Evolutionary conservation across 2,888 invertebrate species (phyloP), one percentile per base, ranked within the genome.

Genomic region (Leptopilina myrica): DNA sequence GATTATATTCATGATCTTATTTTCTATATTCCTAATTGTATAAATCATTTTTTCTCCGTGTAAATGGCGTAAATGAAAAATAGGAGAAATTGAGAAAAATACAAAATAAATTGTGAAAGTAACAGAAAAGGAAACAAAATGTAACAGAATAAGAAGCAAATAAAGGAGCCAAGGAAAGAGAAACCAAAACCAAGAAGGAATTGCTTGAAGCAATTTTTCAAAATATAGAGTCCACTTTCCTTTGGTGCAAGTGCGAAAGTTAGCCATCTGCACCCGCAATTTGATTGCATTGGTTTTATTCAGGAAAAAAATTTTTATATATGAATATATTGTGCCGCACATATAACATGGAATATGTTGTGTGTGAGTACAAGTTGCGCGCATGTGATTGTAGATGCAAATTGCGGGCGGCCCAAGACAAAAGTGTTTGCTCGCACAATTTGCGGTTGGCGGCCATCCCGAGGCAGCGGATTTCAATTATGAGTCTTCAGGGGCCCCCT

Each of bases 391-490:
- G 84, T 83, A 84, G 88, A 90, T 89, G 89, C 87, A 89, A 89
- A 90, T 90, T 90, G 87, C 86, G 86, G 85, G 81, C 86, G 88
- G 85, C 82, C 81, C 85, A 84, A 89, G 89, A 90, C 89, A 90
- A 90, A 91, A 90, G 90, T 90, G 89, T 90, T 90, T 90, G 88
- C 89, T 88, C 86, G 88, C 84, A 86, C 88, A 88, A 90, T 90
- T 90, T 90, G 90, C 88, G 90, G 90, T 90, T 85, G 83, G 85
- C 78, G 86, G 84, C 79, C 83, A 85, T 87, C 88, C 88, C 85
- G 87, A 85, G 89, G 88, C 90, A 86, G 89, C 88, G 88, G 88
- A 91, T 91, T 91, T 91, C 91, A 91, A 91, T 91, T 91, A 91
- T 87, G 89, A 89, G 86, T 88, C 88, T 89, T 88, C 87, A 86